Evolutionary conservation across 2,888 invertebrate species (phyloP).

Genomic region (Apocheima hispidaria): DNA sequence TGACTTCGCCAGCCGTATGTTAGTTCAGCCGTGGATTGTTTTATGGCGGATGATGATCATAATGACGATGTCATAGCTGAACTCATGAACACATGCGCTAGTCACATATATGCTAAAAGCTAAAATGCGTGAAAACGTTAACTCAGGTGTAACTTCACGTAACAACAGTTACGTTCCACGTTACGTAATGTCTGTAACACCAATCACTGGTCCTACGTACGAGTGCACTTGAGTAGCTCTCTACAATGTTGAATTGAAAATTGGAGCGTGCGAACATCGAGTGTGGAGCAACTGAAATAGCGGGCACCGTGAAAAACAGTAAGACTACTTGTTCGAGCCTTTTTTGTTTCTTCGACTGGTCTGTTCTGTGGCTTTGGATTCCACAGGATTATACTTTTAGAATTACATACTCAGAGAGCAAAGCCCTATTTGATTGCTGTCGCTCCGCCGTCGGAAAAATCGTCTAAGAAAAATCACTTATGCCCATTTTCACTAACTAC

Average conservation of each 20-base stretch:
- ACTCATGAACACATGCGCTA: too few relatives aligned
- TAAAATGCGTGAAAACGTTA: neutral
- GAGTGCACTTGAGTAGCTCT: constrained; percentile 26
- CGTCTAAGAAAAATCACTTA: too few relatives aligned
- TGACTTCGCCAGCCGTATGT: too few relatives aligned
- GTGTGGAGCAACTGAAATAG: constrained; percentile 10
- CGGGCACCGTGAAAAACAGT: neutral
- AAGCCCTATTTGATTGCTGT: too few relatives aligned
- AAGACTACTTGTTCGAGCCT: neutral
- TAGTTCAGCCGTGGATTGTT: too few relatives aligned
- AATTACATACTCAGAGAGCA: too few relatives aligned
- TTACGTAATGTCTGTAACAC: constrained; percentile 14
- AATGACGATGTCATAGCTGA: too few relatives aligned
- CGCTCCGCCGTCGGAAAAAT: too few relatives aligned
- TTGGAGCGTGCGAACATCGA: constrained; percentile 29
- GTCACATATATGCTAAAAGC: too few relatives aligned
- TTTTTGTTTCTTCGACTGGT: neutral
- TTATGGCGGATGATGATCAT: too few relatives aligned
- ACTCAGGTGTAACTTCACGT: neutral
- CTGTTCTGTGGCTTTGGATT: neutral
- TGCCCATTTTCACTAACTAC: too few relatives aligned
- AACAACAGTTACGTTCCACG: constrained; percentile 12
- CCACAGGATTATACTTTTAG: too few relatives aligned
- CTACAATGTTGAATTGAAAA: constrained; percentile 39
- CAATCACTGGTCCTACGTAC: constrained; percentile 21